Base-by-base conservation (phyloP, 2,888 invertebrate genomes). In the Lasioglossum pauxillum region DNA sequence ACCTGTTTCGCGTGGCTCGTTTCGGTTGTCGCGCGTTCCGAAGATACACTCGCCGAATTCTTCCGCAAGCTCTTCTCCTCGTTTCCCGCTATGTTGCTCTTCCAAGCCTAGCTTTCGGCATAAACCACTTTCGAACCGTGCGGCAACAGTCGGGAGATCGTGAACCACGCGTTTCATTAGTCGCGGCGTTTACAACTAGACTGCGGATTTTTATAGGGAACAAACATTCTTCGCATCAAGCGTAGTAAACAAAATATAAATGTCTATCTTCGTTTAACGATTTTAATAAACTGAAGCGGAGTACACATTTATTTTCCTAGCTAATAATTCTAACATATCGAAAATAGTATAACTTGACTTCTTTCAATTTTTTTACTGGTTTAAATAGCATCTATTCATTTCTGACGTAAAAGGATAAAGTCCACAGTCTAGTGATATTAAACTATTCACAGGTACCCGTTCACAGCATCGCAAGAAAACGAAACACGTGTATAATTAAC, bases 21-120 rank as follows among this genome's bases (percentile, higher is more conserved):
- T 69, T 69, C 67, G 67, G 67, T 69, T 69, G 67, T 69, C 67
- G 35, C 67, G 67, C 35, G 67, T 38, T 35, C 35, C 67, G n/a
- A 35, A 69, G 1, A 69, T 23, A 35, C 67, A 8, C 53, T 53
- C 53, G n/a, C 53, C n/a, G 53, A 53, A 10, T n/a, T 53, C 53
- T 3, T 53, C n/a, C 23, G 53, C 53, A 53, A 53, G 23, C 53
- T 53, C 53, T 53, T 53, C 53, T 53, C 53, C 10, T 53, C 53
- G 23, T 23, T 10, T 53, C 10, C 53, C n/a, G 53, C 53, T n/a
- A 10, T 53, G 23, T 53, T 53, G 53, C 53, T n/a, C 53, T 10
- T 53, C n/a, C 23, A 8, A n/a, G 3, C 53, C 23, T 10, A 53
- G n/a, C 53, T 10, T n/a, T 3, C 10, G 10, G n/a, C 23, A 10